A percentile compares a stretch with the other conserved stretches of the same genome.
Evolutionary conservation across 2,113 vertebrate species (phyloP).

Genomic region (Nanger granti): DNA sequence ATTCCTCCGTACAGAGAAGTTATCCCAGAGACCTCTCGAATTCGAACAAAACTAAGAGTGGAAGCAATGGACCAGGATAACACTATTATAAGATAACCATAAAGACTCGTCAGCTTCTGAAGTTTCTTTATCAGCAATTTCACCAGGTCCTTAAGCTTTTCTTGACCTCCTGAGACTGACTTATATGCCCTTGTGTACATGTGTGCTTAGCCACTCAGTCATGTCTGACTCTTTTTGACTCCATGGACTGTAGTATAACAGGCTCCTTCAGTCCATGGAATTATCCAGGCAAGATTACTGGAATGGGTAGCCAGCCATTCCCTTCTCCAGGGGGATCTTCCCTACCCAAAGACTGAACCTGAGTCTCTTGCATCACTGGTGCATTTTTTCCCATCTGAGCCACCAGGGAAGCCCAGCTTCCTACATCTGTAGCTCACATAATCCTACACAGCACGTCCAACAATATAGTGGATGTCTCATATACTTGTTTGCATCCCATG

Average conservation of each 20-base stretch:
- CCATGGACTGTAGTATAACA: background rate
- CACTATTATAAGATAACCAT: too few relatives aligned
- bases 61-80: background rate
- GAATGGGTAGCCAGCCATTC: background rate
- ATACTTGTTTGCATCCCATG: background rate
- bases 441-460: background rate
- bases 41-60: background rate
- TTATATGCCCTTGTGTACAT: background rate
- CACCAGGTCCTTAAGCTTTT: background rate
- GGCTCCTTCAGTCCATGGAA: background rate
- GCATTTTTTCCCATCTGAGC: background rate
- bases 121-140: background rate
- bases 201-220: background rate
- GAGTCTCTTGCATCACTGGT: background rate
- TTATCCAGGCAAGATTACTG: background rate
- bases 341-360: background rate
- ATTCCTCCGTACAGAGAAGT: accelerated
- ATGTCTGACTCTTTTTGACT: background rate
- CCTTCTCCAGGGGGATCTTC: background rate
- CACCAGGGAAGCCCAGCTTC: background rate
- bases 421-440: accelerated
- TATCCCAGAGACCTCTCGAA: background rate
- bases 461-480: background rate
- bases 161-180: background rate
- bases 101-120: accelerated